Percentiles rank a stretch among this genome's conserved stretches.
Evolutionary conservation across 2,113 vertebrate genomes (phyloP).

Genomic region (Mixornis gularis): DNA sequence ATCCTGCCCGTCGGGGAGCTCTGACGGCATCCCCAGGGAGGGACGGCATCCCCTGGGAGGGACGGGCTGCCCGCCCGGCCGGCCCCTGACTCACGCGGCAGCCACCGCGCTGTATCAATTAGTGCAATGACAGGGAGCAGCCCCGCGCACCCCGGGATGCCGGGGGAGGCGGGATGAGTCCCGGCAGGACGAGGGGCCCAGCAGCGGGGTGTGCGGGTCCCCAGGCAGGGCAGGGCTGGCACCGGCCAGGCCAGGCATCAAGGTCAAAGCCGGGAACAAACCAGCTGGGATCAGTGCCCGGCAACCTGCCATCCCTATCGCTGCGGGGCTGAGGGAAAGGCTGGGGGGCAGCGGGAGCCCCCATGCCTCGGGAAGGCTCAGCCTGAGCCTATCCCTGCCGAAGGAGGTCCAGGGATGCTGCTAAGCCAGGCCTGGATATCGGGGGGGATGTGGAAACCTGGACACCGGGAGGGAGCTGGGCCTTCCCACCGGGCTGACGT

Average conservation of each 20-base stretch:
- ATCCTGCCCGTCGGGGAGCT: neutral
- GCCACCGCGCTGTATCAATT: neutral
- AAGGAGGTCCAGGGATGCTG: neutral
- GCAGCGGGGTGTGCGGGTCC: neutral
- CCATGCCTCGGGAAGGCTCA: neutral
- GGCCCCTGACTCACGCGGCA: neutral
- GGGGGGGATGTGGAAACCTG: fast-evolving
- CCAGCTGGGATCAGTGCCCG: neutral
- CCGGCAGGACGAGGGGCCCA: neutral
- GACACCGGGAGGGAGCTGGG: neutral
- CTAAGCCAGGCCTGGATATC: neutral
- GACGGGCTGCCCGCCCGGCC: neutral
- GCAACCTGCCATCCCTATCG: neutral
- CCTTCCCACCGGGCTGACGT: neutral
- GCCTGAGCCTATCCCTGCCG: neutral
- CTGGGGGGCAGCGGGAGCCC: neutral
- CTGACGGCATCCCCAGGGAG: constrained; percentile 31
- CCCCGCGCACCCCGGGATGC: fast-evolving
- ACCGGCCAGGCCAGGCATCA: neutral
- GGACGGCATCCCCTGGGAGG: constrained; percentile 30
- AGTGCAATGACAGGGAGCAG: neutral
- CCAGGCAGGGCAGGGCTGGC: neutral
- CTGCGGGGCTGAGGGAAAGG: neutral
- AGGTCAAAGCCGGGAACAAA: neutral
- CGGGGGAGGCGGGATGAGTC: neutral